Percentiles rank a stretch among this genome's conserved stretches.
phyloP scores from a whole-genome alignment of 2,888 invertebrate species.

The Nomada ferruginata region DNA sequence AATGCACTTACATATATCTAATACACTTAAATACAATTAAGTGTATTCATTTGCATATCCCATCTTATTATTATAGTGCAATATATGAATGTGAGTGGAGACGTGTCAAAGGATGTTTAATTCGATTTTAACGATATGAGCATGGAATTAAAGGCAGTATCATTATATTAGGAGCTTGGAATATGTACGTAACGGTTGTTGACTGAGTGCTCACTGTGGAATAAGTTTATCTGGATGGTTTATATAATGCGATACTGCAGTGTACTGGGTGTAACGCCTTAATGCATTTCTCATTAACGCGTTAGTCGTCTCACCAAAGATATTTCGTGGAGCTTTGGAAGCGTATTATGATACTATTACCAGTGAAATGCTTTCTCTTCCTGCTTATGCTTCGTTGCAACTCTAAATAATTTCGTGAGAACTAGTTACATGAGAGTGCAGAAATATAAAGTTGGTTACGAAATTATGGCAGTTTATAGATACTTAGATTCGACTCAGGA shows the following conservation, averaged over 20 bases:
- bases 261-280: constrained; percentile 50
- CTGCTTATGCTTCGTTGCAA: background rate
- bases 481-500: no score
- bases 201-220: constrained; percentile 35
- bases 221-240: constrained; percentile 51
- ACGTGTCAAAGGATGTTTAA: background rate
- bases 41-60: no score
- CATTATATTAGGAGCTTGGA: background rate
- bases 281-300: constrained; percentile 41
- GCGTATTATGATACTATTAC: constrained; percentile 1
- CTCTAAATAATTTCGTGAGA: no score
- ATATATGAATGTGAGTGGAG: no score
- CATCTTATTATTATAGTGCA: no score
- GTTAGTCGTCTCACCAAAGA: background rate
- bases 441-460: no score
- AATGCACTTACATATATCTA: no score
- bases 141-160: background rate
- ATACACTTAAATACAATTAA: no score
- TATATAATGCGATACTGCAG: constrained; percentile 54
- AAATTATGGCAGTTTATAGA: no score
- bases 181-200: constrained; percentile 43
- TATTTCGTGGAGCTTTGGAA: background rate
- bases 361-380: background rate
- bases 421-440: no score
- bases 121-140: background rate